Percentiles rank a stretch among this genome's conserved stretches.
phyloP scores from a whole-genome alignment of 2,888 invertebrate species.

The Pollenia amentaria region DNA sequence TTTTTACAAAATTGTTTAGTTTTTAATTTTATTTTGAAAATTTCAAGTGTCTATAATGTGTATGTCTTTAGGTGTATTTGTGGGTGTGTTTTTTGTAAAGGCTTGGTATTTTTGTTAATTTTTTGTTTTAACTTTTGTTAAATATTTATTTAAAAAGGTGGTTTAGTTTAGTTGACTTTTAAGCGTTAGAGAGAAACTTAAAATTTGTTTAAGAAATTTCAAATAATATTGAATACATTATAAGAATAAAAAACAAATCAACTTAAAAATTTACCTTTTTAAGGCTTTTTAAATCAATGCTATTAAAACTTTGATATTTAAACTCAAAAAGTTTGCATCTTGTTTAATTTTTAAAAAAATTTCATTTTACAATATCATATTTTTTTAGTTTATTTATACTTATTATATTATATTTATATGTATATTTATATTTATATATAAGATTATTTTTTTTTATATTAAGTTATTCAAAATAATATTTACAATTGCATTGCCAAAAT shows the following conservation, averaged over 20 bases:
- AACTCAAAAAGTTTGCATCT: slow-evolving; percentile 21
- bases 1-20: slow-evolving; percentile 53
- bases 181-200: slow-evolving; percentile 63
- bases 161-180: slow-evolving; percentile 69
- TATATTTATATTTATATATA: slow-evolving; percentile 37
- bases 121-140: slow-evolving; percentile 15
- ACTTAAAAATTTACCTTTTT: neutral
- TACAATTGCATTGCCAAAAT: slow-evolving; percentile 61
- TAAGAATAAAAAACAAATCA: slow-evolving; percentile 8
- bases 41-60: slow-evolving; percentile 49
- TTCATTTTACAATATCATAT: slow-evolving; percentile 60
- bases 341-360: slow-evolving; percentile 19
- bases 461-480: slow-evolving; percentile 55
- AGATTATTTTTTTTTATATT: slow-evolving; percentile 22
- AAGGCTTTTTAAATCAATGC: slow-evolving; percentile 36
- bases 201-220: neutral
- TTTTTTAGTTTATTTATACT: slow-evolving; percentile 33
- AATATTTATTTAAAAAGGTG: slow-evolving; percentile 66
- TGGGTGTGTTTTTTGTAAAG: slow-evolving; percentile 59
- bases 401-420: slow-evolving; percentile 23
- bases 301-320: slow-evolving; percentile 10
- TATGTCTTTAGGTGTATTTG: slow-evolving; percentile 48
- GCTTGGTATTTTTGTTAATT: slow-evolving; percentile 34
- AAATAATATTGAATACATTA: neutral
- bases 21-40: slow-evolving; percentile 31